Evolutionary conservation across 2,888 invertebrate genomes (phyloP), one percentile per base, ranked within the genome.

Genomic region (Ornithoptera alexandrae): DNA sequence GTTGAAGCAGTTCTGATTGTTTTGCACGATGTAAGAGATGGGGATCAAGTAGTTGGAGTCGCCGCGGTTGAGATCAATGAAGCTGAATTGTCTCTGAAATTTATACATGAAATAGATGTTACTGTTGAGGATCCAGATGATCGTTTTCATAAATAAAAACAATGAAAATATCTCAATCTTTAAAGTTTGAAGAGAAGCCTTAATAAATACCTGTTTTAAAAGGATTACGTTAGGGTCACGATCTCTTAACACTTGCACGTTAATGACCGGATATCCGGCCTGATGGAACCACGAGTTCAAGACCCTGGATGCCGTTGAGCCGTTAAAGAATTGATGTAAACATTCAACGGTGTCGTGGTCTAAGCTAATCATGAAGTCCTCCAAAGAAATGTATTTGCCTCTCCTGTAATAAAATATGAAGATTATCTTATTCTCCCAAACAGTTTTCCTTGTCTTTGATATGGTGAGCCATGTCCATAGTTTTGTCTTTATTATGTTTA

Each of bases 241-340:
- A 72, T 88, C 86, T 62, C 90, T 83, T 22, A 90, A 73, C 0
- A 92, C 90, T 30, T 86, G 81, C 0, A 95, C 94, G 0, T 82
- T 92, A 0, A 96, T 82, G 2, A 95, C 88, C 0, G 96, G 96
- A 76, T 94, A 95, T 0, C 96, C 95, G 12, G 93, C 85, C 76
- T 95, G 93, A 61, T 93, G 91, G 17, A 95, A 94, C 95, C 96
- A 97, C 6, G 94, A 94, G 72, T 88, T 85, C 71, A 94, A 89
- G 20, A 95, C 93, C 63, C 82, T 85, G 0, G 86, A 84, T 12
- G 88, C 84, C 0, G 93, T 86, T 46, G 89, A 86, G 0, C 91
- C 92, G 62, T 92, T 92, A 75, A 89, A 87, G 74, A 88, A 88
- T 76, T 90, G 88, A 67, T 88, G 79, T 5, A 84, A 77, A 63